phyloP scores from a whole-genome alignment of 2,888 invertebrate species.

The Drosophila cracens region DNA sequence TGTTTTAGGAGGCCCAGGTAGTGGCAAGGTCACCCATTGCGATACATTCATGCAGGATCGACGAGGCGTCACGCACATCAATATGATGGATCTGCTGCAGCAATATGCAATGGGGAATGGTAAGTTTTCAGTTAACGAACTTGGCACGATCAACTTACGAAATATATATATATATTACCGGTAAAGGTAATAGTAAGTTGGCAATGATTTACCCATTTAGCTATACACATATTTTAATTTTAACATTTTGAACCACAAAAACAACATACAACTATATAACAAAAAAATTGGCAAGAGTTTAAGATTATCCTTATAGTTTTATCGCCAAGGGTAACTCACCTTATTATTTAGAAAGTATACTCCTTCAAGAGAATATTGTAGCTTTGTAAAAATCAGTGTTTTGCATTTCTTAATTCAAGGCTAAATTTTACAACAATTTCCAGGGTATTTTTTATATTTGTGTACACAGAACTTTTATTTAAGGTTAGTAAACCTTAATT shows the following conservation, averaged over 20 bases:
- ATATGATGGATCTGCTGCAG: conserved; percentile 95
- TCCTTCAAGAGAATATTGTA: neutral
- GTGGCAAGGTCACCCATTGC: conserved; percentile 99
- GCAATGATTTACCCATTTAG: neutral
- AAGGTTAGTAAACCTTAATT: too few relatives aligned
- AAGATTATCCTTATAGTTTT: neutral
- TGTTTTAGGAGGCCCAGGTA: conserved; percentile 96
- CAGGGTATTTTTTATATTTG: neutral
- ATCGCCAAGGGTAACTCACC: neutral
- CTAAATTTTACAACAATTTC: neutral
- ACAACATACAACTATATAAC: neutral
- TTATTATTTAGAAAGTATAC: neutral
- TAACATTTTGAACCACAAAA: neutral
- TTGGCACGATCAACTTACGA: neutral
- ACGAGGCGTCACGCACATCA: conserved; percentile 93
- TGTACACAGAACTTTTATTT: neutral
- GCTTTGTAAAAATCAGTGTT: neutral
- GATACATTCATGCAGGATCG: conserved; percentile 95
- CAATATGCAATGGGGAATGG: conserved; percentile 96
- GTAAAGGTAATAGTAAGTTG: neutral
- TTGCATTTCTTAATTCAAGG: neutral
- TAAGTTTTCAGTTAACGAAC: conserved; percentile 83
- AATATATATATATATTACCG: neutral
- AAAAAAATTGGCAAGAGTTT: neutral
- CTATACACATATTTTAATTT: neutral